phyloP scores from a whole-genome alignment of 2,888 invertebrate species.

The Xiphydria camelus region DNA sequence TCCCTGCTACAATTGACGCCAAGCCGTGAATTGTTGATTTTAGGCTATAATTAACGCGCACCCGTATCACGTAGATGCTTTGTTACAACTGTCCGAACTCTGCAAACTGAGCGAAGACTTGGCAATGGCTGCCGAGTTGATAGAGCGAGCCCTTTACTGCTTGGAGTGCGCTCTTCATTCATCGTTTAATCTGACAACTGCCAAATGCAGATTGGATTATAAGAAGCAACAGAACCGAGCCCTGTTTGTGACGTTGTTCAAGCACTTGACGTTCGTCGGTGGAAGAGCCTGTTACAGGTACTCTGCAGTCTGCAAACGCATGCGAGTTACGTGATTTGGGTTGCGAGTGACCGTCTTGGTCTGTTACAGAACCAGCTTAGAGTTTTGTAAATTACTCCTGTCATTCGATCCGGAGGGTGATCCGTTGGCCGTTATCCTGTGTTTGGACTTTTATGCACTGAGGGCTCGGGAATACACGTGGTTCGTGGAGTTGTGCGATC shows the following conservation, averaged over 20 bases:
- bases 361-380: constrained; percentile 73
- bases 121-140: constrained; percentile 76
- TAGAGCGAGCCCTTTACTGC: constrained; percentile 77
- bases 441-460: constrained; percentile 82
- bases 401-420: constrained; percentile 76
- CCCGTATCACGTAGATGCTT: constrained; percentile 79
- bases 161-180: constrained; percentile 81
- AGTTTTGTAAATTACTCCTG: constrained; percentile 82
- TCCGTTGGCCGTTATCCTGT: constrained; percentile 75
- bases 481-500: constrained; percentile 65
- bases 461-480: constrained; percentile 75
- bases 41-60: constrained; percentile 71
- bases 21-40: constrained; percentile 25
- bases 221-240: constrained; percentile 80
- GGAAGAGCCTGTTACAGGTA: constrained; percentile 74
- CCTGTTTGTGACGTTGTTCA: constrained; percentile 79
- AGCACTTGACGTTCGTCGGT: constrained; percentile 77
- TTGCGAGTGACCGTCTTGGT: no score
- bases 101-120: constrained; percentile 79
- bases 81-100: constrained; percentile 80
- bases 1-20: neutral
- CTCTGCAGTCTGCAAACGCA: no score
- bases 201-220: constrained; percentile 77
- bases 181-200: constrained; percentile 74
- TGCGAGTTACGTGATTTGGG: no score